phyloP scores from a whole-genome alignment of 2,888 invertebrate genomes.

The Germaria angustata region DNA sequence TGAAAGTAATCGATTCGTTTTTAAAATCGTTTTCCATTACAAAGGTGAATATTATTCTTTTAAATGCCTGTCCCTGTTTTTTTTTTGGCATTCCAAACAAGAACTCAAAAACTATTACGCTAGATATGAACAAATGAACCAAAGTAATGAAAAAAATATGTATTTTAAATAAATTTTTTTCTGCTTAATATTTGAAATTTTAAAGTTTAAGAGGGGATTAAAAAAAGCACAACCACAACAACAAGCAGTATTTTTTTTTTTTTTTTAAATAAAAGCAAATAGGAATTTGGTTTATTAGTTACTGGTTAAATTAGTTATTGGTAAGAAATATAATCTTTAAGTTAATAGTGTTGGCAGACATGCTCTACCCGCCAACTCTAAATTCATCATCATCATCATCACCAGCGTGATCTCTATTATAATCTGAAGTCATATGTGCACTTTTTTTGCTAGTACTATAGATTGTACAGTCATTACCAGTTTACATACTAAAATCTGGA shows the following conservation, averaged over 20 bases:
- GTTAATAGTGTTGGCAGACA: slow-evolving; percentile 50
- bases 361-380: slow-evolving; percentile 37
- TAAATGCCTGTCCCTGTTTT: neutral
- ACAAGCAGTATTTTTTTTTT: neutral
- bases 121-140: slow-evolving; percentile 12
- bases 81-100: slow-evolving; percentile 6
- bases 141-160: neutral
- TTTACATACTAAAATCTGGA: slow-evolving; percentile 6
- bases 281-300: neutral
- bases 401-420: slow-evolving; percentile 21
- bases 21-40: no score
- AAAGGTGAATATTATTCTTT: slow-evolving; percentile 23
- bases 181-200: slow-evolving; percentile 15
- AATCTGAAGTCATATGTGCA: neutral
- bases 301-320: slow-evolving; percentile 11
- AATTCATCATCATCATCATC: slow-evolving; percentile 29
- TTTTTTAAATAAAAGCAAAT: neutral
- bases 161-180: slow-evolving; percentile 24
- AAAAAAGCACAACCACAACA: slow-evolving; percentile 13
- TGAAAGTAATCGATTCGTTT: no score
- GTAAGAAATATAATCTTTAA: slow-evolving; percentile 14
- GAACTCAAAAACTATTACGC: slow-evolving; percentile 11
- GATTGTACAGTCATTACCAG: slow-evolving; percentile 50
- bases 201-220: slow-evolving; percentile 61
- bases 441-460: no score